Base-by-base conservation (phyloP, 1,140 invertebrate species). In the Neotoxoptera formosana region DNA sequence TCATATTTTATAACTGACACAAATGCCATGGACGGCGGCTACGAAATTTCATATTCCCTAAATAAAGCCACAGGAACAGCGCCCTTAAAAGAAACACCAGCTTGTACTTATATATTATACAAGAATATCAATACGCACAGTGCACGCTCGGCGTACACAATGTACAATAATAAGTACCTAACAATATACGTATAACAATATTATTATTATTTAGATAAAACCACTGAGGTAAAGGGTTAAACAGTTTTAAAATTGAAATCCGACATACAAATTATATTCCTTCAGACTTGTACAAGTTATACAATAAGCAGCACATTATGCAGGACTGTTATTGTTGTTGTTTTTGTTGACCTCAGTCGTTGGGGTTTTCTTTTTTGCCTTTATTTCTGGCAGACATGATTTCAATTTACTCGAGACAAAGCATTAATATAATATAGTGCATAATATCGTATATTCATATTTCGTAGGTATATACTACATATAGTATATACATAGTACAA, bases 361-460 rank as follows among this genome's bases (percentile, higher is more conserved):
- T 3, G 34, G 30, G 30, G 60, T 76, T 76, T 76, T n/a, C 81
- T 81, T 36, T 81, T 81, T 81, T 81, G 17, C 20, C 7, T 41
- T 83, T 83, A 83, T 83, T 83, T 34, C 81, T 17, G 7, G 36
- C 81, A 83, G 81, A 83, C 81, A 83, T 41, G 81, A 83, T 83
- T 83, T 83, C 81, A 34, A 83, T 83, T 83, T 83, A 83, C 36
- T 41, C 81, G 21, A 83, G 81, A 36, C 81, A 34, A 41, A 83
- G 21, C 17, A 53, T 76, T 76, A 76, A 76, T 76, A 76, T n/a
- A n/a, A 17, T n/a, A 76, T 76, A 76, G 30, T 76, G 60, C 60
- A 76, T 51, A 51, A 51, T 51, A 51, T 67, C n/a, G 34, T 36
- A 23, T 36, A 81, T n/a, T 81, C n/a, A 7, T 41, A 41, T 41